Evolutionary conservation across 2,888 invertebrate genomes (phyloP), one percentile per base, ranked within the genome.

Genomic region (Ornithoptera alexandrae): DNA sequence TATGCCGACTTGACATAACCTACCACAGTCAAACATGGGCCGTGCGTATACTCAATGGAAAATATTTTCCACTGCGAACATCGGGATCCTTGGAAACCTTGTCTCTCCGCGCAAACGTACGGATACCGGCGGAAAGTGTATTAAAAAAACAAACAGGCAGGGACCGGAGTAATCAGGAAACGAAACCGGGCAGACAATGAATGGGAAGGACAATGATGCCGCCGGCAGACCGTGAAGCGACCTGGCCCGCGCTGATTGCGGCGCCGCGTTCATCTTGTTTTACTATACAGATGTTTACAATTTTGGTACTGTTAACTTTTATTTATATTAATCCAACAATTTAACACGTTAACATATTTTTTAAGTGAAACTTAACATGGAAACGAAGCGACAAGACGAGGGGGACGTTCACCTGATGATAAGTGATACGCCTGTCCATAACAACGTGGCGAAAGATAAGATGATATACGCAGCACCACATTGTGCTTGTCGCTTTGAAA

Each of bases 221-320:
- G 72, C 72, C 72, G 75, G 74, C 78, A 84, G 83, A 84, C 83
- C 80, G 81, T 81, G 75, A 81, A 81, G 71, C 68, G 60, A 61
- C 62, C 64, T 30, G 30, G 69, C 71, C 64, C 64, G 71, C 70
- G 71, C 66, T 66, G 65, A 70, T 68, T 69, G 69, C 61, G 12
- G 50, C 17, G 30, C 30, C 30, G 30, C 30, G 20, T 4, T 4
- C 62, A 12, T 53, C 53, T 53, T 6, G 15, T 53, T 18, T 6
- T 15, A n/a, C 60, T 17, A 5, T 30, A 4, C 42, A 39, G 10
- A 39, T 10, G 8, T 39, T 39, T 39, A 39, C 39, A 10, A 10
- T 10, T 39, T 39, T 10, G 39, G 1, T 10, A 7, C 39, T 10
- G 10, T 1, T 10, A 39, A 7, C 1, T 39, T 39, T 39, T 30